Percentiles rank a stretch among this genome's conserved stretches.
phyloP scores from a whole-genome alignment of 1,140 invertebrate genomes.

The Listronotus bonariensis region DNA sequence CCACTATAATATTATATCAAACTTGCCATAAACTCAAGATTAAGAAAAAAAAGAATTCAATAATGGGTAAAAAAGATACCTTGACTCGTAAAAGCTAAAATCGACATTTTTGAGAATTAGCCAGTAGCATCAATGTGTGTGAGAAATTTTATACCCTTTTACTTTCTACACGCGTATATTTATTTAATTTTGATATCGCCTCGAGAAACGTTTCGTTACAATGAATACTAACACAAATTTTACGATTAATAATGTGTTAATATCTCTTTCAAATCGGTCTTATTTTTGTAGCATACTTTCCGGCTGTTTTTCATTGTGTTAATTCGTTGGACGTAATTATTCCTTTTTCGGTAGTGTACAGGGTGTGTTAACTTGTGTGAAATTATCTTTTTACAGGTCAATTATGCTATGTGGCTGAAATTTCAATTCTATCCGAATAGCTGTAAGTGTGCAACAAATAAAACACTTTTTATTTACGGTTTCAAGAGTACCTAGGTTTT shows the following conservation, averaged over 20 bases:
- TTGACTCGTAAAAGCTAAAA: no score
- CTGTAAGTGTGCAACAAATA: no score
- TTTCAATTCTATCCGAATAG: no score
- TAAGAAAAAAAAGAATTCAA: no score
- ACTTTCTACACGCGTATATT: conserved; percentile 31
- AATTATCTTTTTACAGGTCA: background rate
- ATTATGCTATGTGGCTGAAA: no score
- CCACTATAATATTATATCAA: no score
- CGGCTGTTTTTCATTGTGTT: background rate
- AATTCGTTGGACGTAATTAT: conserved; percentile 4
- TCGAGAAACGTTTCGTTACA: conserved; percentile 15
- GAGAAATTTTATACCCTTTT: conserved; percentile 27
- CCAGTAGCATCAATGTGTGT: conserved; percentile 4
- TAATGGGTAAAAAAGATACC: no score
- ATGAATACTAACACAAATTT: conserved; percentile 22
- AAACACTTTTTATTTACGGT: no score
- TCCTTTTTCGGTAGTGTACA: conserved; percentile 2
- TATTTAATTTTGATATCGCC: conserved; percentile 12
- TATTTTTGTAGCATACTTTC: conserved; percentile 32
- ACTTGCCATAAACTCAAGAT: no score
- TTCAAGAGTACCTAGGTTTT: no score
- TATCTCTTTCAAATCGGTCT: conserved; percentile 20
- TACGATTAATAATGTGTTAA: conserved; percentile 21
- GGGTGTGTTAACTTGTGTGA: background rate
- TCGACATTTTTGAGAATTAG: no score